These are phyloP conservation scores for Tetragonula clypearis DNA, from an alignment of 1,140 invertebrate genomes.

Conservation along the genomic window DNA sequence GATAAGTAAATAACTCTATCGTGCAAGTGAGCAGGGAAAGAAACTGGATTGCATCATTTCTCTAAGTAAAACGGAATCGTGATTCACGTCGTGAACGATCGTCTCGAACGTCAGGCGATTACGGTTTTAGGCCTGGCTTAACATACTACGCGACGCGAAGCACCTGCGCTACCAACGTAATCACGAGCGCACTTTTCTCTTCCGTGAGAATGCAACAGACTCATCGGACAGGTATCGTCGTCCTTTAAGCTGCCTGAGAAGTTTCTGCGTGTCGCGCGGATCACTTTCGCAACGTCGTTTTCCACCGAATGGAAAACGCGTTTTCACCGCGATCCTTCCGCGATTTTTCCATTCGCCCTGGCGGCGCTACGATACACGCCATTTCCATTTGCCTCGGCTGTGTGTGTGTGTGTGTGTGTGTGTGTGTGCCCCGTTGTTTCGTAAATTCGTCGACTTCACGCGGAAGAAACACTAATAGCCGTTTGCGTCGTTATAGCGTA, in stretches of 20 bases:
- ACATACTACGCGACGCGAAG: constrained; percentile 29
- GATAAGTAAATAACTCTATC: not conserved
- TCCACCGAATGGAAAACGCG: constrained; percentile 33
- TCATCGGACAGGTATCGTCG: constrained; percentile 69
- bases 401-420: too few relatives aligned
- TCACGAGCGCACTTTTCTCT: constrained; percentile 56
- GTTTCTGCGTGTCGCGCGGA: constrained; percentile 24
- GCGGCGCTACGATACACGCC: not conserved
- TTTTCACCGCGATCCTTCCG: constrained; percentile 10
- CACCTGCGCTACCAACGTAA: constrained; percentile 55
- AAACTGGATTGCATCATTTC: constrained; percentile 1
- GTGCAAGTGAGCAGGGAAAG: not conserved
- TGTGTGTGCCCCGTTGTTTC: not conserved
- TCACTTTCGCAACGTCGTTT: constrained; percentile 39
- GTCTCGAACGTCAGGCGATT: constrained; percentile 6
- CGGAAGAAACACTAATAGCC: not conserved
- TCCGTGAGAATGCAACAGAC: constrained; percentile 70
- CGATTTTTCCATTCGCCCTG: constrained; percentile 30
- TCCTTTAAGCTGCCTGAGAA: constrained; percentile 42
- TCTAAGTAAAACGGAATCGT: constrained; percentile 30
- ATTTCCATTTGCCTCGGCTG: constrained; percentile 16
- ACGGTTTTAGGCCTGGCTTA: constrained; percentile 51
- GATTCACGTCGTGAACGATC: constrained; percentile 47
- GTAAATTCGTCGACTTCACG: not conserved
- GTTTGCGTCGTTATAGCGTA: not conserved